A percentile compares a stretch with the other conserved stretches of the same genome.
Evolutionary conservation across 2,113 vertebrate genomes (phyloP).

Genomic region (Chaetorhynchus papuensis): DNA sequence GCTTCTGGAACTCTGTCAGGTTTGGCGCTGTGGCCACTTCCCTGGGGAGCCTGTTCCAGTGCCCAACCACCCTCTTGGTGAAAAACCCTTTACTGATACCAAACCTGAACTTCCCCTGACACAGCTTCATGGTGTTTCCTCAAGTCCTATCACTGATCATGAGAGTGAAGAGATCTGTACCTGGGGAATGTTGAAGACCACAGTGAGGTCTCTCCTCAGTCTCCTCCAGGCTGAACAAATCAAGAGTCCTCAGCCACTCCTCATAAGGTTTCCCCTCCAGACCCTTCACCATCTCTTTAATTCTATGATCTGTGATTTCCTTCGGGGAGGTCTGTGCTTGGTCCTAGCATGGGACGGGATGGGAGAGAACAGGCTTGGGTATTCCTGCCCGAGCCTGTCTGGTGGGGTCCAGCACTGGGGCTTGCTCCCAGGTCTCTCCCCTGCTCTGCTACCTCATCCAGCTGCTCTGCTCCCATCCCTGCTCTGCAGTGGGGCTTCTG

Average conservation of each 20-base stretch:
- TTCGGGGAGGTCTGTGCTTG: not conserved
- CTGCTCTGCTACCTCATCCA: not conserved
- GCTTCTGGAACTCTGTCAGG: not conserved
- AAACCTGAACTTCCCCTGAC: not conserved
- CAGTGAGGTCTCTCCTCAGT: not conserved
- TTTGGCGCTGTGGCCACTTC: not conserved
- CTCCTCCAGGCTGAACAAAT: not conserved
- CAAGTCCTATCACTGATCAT: not conserved
- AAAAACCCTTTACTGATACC: not conserved
- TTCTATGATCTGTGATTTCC: not conserved
- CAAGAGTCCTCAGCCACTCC: not conserved
- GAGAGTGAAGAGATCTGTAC: not conserved
- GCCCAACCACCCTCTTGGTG: not conserved
- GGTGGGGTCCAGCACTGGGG: not conserved
- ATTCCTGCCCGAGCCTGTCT: not conserved
- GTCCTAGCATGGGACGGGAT: not conserved
- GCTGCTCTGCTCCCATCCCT: not conserved
- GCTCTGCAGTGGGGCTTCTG: not conserved
- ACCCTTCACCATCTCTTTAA: not conserved
- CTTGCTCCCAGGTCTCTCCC: not conserved
- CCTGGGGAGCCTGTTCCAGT: not conserved
- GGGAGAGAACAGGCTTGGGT: not conserved
- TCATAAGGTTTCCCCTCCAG: not conserved
- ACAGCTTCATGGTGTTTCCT: not conserved
- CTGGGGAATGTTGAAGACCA: not conserved